A percentile compares a stretch with the other conserved stretches of the same genome.
These are phyloP conservation scores for Crocallis elinguaria DNA, from an alignment of 2,888 invertebrate genomes.

Conservation along the genomic window DNA sequence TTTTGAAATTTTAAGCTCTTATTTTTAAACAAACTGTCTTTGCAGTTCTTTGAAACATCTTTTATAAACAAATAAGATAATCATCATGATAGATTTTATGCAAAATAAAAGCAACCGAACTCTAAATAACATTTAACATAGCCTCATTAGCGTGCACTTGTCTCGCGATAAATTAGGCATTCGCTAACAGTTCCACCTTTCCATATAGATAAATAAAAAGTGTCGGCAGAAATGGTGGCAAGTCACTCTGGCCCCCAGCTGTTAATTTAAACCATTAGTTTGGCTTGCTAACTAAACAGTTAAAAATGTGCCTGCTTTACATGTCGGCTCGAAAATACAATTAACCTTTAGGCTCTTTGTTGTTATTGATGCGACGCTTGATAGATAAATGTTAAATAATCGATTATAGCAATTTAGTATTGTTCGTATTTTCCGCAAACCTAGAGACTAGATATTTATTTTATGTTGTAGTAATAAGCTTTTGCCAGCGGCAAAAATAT, in stretches of 20 bases:
- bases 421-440: no score
- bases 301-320: background rate
- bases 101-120: background rate
- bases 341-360: background rate
- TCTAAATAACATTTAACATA: background rate
- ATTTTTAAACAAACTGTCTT: background rate
- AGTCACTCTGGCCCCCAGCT: background rate
- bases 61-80: background rate
- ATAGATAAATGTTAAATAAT: no score
- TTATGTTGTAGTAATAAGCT: no score
- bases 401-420: no score
- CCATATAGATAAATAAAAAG: slow-evolving; percentile 1
- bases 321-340: background rate
- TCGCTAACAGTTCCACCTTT: slow-evolving; percentile 1
- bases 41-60: background rate
- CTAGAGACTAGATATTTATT: no score
- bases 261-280: slow-evolving; percentile 4
- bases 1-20: background rate
- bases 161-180: slow-evolving; percentile 9
- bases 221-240: background rate
- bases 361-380: background rate
- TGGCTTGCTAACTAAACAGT: slow-evolving; percentile 2
- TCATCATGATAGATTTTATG: background rate
- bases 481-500: no score
- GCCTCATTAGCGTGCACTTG: background rate